These are phyloP conservation scores for Siderastrea siderea DNA, from an alignment of 92 coral and sea anemone genomes.

Conservation along the genomic window DNA sequence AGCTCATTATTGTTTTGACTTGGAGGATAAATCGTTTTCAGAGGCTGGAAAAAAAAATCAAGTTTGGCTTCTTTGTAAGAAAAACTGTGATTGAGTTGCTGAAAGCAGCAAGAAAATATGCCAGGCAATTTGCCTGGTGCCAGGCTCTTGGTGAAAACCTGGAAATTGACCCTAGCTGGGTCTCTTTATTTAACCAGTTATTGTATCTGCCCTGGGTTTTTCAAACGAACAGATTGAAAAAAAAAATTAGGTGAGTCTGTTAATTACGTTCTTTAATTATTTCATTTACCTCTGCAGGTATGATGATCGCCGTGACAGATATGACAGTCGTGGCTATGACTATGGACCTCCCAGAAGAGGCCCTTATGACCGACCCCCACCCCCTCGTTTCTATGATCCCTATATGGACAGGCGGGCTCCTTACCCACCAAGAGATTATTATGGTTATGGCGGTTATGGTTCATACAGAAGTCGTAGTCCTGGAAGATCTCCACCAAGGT, in stretches of 20 bases:
- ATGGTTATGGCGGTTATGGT: slow-evolving; percentile 56
- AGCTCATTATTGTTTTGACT: no score
- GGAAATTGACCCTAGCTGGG: no score
- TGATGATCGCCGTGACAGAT: slow-evolving; percentile 75
- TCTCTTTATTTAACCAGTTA: no score
- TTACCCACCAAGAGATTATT: slow-evolving; percentile 74
- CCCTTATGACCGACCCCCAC: slow-evolving; percentile 79
- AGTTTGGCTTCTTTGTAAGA: no score
- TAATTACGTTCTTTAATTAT: neutral
- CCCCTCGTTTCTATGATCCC: slow-evolving; percentile 78
- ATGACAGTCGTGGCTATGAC: slow-evolving; percentile 63
- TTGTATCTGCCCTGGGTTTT: no score
- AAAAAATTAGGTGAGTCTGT: neutral
- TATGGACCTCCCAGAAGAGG: slow-evolving; percentile 74
- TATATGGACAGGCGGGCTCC: slow-evolving; percentile 75
- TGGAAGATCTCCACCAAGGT: slow-evolving; percentile 83
- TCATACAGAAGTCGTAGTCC: slow-evolving; percentile 91
- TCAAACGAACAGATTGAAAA: no score
- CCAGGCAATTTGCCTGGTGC: no score
- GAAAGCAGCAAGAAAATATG: no score
- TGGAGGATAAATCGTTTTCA: no score
- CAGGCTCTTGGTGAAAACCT: no score
- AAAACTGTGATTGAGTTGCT: no score
- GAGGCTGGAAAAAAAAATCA: no score
- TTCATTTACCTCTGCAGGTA: slow-evolving; percentile 34